phyloP scores from a whole-genome alignment of 92 coral and sea anemone genomes.

The Anthopleura xanthogrammica region DNA sequence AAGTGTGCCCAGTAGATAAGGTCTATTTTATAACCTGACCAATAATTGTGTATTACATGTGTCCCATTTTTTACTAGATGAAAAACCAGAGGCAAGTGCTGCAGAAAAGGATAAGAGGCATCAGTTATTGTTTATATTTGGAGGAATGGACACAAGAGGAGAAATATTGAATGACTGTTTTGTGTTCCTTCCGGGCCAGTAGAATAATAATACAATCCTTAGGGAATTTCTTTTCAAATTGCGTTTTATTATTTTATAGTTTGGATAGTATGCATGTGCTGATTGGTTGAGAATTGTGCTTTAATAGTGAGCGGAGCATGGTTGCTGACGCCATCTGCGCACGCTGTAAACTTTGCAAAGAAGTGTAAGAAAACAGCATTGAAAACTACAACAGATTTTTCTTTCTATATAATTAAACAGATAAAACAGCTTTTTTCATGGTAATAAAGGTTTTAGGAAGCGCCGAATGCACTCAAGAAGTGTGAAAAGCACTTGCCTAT shows the following conservation, averaged over 20 bases:
- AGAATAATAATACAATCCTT: neutral
- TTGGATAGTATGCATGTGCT: neutral
- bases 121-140: conserved; percentile 65
- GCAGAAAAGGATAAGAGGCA: conserved; percentile 26
- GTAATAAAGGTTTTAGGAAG: no score
- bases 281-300: neutral
- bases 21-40: neutral
- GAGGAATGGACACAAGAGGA: conserved; percentile 98
- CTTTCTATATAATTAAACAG: no score
- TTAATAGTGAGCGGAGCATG: no score
- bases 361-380: no score
- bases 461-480: no score
- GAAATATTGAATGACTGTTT: conserved; percentile 92
- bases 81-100: conserved; percentile 13
- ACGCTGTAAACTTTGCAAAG: no score
- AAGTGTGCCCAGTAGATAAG: no score
- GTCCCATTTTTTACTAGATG: conserved; percentile 9
- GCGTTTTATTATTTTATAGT: neutral
- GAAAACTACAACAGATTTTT: no score
- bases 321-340: no score
- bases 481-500: no score
- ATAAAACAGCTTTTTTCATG: no score
- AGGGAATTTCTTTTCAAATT: neutral
- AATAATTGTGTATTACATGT: neutral
- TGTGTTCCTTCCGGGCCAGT: conserved; percentile 41